Conservation (phyloP, 2,113 vertebrate genomes). For the Xiphophorus hellerii region DNA sequence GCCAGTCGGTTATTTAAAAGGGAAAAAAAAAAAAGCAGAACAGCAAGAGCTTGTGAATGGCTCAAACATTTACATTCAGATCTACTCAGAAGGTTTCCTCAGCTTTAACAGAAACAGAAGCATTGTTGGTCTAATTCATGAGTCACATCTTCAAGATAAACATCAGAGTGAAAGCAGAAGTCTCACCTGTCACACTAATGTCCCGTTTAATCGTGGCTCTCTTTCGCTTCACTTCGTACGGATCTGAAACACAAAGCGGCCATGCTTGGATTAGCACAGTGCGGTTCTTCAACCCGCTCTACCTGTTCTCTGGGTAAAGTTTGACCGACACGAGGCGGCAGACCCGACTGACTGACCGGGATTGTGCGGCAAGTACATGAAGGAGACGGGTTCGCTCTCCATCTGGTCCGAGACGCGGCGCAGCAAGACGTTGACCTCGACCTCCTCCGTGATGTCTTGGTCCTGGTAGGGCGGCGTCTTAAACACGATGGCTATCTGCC, state of each 20-base stretch:
- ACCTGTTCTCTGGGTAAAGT: neutral
- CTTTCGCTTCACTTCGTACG: constrained; percentile 82
- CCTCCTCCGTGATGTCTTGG: constrained; percentile 82
- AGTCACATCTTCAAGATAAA: neutral
- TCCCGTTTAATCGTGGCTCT: constrained; percentile 68
- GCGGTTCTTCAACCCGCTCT: neutral
- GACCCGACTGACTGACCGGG: constrained; percentile 81
- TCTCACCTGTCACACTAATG: constrained; percentile 67
- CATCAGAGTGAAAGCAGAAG: neutral
- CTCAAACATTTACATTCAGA: neutral
- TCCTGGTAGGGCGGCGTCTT: constrained; percentile 89
- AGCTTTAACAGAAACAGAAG: neutral
- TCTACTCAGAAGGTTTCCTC: neutral
- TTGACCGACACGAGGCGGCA: neutral
- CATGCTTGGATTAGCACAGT: neutral
- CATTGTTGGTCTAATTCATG: neutral
- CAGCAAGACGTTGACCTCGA: constrained; percentile 83
- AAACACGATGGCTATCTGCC: constrained; percentile 93
- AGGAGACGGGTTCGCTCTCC: constrained; percentile 86
- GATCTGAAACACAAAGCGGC: constrained; percentile 69
- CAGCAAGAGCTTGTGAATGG: neutral
- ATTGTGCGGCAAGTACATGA: constrained; percentile 86
- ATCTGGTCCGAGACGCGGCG: constrained; percentile 88
- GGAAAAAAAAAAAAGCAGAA: neutral
- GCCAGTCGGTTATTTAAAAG: neutral